These are phyloP conservation scores for Maconellicoccus hirsutus DNA, from an alignment of 1,140 invertebrate genomes.

Conservation along the genomic window DNA sequence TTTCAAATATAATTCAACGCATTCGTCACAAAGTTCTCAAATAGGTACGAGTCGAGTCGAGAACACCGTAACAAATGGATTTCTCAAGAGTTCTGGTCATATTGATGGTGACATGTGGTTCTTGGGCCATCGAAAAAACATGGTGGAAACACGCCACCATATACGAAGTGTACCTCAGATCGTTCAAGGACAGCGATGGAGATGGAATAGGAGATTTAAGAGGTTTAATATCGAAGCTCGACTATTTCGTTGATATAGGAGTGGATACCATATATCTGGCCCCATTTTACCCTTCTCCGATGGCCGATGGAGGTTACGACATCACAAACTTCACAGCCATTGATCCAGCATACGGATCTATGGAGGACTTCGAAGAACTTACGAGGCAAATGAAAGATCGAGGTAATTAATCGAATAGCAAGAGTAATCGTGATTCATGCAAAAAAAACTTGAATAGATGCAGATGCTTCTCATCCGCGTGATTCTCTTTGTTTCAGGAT, in stretches of 20 bases:
- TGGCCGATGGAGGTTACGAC: conserved; percentile 61
- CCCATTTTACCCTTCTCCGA: conserved; percentile 39
- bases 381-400: conserved; percentile 4
- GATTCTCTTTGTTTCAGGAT: conserved; percentile 38
- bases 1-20: too few relatives aligned
- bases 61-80: too few relatives aligned
- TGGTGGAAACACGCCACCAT: conserved; percentile 42
- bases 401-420: conserved; percentile 11
- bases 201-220: conserved; percentile 67
- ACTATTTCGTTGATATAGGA: conserved; percentile 28
- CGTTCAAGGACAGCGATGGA: conserved; percentile 63
- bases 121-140: background rate
- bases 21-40: too few relatives aligned
- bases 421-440: too few relatives aligned
- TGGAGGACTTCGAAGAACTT: conserved; percentile 23
- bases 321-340: conserved; percentile 53
- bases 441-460: too few relatives aligned
- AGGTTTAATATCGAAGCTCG: conserved; percentile 32
- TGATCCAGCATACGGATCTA: conserved; percentile 14
- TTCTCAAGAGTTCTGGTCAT: too few relatives aligned
- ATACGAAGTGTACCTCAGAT: conserved; percentile 41
- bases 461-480: too few relatives aligned
- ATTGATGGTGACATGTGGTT: too few relatives aligned
- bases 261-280: conserved; percentile 30
- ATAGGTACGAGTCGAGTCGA: too few relatives aligned